Base-by-base conservation (phyloP, 2,888 invertebrate species). In the Erebia palarica region DNA sequence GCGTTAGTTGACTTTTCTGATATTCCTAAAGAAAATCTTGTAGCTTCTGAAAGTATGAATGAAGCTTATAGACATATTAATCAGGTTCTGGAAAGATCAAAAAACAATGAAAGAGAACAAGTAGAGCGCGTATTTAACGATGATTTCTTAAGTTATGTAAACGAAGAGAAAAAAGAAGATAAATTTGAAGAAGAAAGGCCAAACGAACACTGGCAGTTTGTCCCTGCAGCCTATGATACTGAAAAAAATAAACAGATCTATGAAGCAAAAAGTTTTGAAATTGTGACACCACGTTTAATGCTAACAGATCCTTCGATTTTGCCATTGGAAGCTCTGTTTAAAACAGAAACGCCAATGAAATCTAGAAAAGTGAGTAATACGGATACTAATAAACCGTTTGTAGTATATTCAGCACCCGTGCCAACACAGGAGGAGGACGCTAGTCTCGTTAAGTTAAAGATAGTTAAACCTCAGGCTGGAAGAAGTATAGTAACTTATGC, bases 291-390 rank as follows among this genome's bases (percentile, higher is more conserved):
- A 11, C 87, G 89, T 55, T 82, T 85, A 2, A 84, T 86, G 81
- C 75, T 82, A 1, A 90, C 86, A 10, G 95, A 96, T 83, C 94
- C 95, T 1, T 95, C 96, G 0, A 96, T 96, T 1, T 94, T 96
- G 75, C 88, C 96, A 13, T 84, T 96, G 75, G 95, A 96, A 87
- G 95, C 94, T 1, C 86, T 96, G 10, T 96, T 96, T 78, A 94
- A 95, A 82, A 94, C 94, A 70, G 89, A 94, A 81, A 89, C 87
- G 66, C 91, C 94, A 0, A 72, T 83, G 2, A 85, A 80, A 73
- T 85, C 85, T 5, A 85, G 82, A 72, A 87, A 87, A 82, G 75
- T 84, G 2, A 80, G 74, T 69, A 79, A 82, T 51, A 80, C 81
- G n/a, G 76, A 74, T 51, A 79, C 77, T n/a, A 87, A 83, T 44